A percentile compares a stretch with the other conserved stretches of the same genome.
phyloP scores from a whole-genome alignment of 2,888 invertebrate genomes.

The Ptychoptera contaminata region DNA sequence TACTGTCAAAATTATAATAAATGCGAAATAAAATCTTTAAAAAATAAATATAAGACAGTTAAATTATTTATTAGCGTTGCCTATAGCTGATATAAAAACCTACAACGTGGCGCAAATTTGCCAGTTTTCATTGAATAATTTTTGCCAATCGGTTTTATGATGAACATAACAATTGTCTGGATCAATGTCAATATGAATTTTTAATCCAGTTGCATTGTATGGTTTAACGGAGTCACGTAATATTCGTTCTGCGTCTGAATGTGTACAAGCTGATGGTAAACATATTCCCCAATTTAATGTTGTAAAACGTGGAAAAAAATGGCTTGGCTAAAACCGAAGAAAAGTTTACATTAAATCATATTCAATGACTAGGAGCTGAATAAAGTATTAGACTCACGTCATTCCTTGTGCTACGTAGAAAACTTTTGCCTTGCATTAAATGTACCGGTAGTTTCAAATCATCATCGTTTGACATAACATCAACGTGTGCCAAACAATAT shows the following conservation, averaged over 20 bases:
- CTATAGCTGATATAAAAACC: too few species aligned
- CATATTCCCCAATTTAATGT: constrained; percentile 56
- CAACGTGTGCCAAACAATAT: constrained; percentile 50
- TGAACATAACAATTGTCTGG: constrained; percentile 42
- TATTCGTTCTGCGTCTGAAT: constrained; percentile 36
- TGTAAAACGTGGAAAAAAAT: constrained; percentile 55
- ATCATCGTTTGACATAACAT: constrained; percentile 39
- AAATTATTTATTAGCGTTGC: not conserved
- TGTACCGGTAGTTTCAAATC: constrained; percentile 46
- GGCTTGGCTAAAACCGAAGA: constrained; percentile 41
- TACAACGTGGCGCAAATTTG: constrained; percentile 33
- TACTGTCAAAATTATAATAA: constrained; percentile 30
- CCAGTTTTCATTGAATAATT: constrained; percentile 20
- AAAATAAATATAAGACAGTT: constrained; percentile 11
- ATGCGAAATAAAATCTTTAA: constrained; percentile 33
- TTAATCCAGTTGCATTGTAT: constrained; percentile 41
- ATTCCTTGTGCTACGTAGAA: constrained; percentile 45
- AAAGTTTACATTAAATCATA: constrained; percentile 1
- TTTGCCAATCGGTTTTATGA: constrained; percentile 20
- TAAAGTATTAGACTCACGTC: constrained; percentile 33
- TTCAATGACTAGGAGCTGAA: too few species aligned
- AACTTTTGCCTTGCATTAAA: constrained; percentile 44
- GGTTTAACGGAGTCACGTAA: constrained; percentile 23
- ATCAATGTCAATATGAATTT: constrained; percentile 39
- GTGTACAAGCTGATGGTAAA: constrained; percentile 45